phyloP scores from a whole-genome alignment of 2,797 vertebrate genomes.

The Paramormyrops hopkinsi region DNA sequence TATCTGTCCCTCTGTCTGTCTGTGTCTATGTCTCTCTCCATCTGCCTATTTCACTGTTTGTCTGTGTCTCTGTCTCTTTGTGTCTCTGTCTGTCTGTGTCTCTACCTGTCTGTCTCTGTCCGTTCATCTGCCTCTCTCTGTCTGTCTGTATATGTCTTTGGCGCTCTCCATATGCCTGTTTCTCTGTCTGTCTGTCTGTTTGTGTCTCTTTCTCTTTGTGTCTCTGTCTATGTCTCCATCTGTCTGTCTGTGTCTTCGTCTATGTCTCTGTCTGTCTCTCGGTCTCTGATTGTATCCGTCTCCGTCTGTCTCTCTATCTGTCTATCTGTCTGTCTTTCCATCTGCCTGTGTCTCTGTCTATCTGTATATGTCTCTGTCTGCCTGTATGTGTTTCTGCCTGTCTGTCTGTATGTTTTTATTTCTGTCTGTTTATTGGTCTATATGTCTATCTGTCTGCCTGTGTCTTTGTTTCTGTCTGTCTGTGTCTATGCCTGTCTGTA shows the following conservation, averaged over 20 bases:
- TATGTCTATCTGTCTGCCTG: not conserved
- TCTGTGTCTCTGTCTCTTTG: not conserved
- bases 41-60: not conserved
- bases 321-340: not conserved
- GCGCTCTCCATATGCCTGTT: not conserved
- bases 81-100: not conserved
- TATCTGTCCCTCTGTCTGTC: not conserved
- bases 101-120: not conserved
- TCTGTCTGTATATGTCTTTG: not conserved
- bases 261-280: not conserved
- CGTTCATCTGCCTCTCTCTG: not conserved
- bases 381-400: not conserved
- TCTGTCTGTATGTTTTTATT: not conserved
- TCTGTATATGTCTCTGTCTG: not conserved
- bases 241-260: not conserved
- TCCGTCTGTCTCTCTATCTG: not conserved
- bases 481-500: not conserved
- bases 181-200: not conserved
- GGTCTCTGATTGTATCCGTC: not conserved
- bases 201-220: not conserved
- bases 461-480: not conserved
- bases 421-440: not conserved
- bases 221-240: not conserved
- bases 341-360: not conserved
- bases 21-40: not conserved